Percentiles rank a stretch among this genome's conserved stretches.
phyloP scores from a whole-genome alignment of 1,140 invertebrate genomes.

The Ceratoteleas bidentatus region DNA sequence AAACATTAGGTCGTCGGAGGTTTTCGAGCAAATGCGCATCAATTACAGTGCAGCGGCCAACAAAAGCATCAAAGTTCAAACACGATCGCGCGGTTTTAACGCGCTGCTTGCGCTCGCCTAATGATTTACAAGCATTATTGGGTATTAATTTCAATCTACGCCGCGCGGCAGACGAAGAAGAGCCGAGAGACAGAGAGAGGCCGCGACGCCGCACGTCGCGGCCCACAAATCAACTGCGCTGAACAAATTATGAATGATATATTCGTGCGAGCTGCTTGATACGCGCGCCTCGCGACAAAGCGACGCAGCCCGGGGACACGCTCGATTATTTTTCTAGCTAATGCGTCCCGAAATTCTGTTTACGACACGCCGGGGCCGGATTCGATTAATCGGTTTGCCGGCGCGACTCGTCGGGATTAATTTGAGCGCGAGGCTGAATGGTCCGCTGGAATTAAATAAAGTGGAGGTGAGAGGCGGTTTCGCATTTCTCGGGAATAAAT shows the following conservation, averaged over 20 bases:
- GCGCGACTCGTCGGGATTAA: too few species aligned
- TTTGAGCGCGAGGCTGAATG: too few species aligned
- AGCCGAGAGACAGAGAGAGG: conserved; percentile 62
- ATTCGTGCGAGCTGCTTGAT: too few species aligned
- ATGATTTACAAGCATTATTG: conserved; percentile 81
- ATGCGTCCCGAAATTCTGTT: too few species aligned
- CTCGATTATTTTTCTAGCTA: too few species aligned
- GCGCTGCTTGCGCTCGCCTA: conserved; percentile 74
- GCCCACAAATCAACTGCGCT: conserved; percentile 80
- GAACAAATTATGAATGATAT: conserved; percentile 82
- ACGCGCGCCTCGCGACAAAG: too few species aligned
- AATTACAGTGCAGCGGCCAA: conserved; percentile 58
- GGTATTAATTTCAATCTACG: conserved; percentile 81
- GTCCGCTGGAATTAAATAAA: too few species aligned
- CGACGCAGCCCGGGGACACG: too few species aligned
- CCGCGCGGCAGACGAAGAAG: conserved; percentile 51
- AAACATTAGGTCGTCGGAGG: conserved; percentile 41
- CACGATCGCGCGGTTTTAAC: conserved; percentile 73
- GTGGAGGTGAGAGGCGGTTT: too few species aligned
- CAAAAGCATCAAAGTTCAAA: conserved; percentile 71
- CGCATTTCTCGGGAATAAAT: too few species aligned
- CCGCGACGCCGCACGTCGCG: conserved; percentile 77
- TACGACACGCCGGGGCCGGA: too few species aligned
- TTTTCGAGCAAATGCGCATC: conserved; percentile 58
- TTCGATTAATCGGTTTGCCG: too few species aligned